phyloP scores from a whole-genome alignment of 2,113 vertebrate genomes.

The Boleophthalmus pectinirostris region DNA sequence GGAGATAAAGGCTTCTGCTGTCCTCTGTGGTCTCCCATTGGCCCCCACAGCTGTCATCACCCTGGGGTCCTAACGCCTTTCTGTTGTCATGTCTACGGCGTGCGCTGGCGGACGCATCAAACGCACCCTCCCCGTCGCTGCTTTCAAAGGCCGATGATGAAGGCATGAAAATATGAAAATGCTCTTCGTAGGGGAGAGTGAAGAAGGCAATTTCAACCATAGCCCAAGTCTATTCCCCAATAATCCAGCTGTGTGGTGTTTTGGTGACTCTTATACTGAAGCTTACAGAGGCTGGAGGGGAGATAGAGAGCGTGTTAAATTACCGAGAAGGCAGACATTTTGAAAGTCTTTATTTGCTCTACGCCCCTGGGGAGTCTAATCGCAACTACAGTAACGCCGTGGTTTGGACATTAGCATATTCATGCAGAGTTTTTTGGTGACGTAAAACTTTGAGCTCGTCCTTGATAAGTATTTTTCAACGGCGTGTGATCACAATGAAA shows the following conservation, averaged over 20 bases:
- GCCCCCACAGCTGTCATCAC: constrained; percentile 50
- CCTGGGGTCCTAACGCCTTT: constrained; percentile 57
- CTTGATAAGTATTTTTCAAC: constrained; percentile 64
- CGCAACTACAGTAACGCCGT: constrained; percentile 57
- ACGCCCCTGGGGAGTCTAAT: constrained; percentile 68
- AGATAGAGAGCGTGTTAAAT: constrained; percentile 64
- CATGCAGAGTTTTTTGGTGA: constrained; percentile 63
- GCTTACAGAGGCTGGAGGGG: constrained; percentile 53
- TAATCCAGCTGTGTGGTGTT: constrained; percentile 67
- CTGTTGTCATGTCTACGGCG: constrained; percentile 65
- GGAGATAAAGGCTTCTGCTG: constrained; percentile 47
- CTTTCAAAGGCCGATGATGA: constrained; percentile 75
- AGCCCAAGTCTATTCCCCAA: constrained; percentile 65
- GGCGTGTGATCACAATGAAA: constrained; percentile 41
- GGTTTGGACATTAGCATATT: constrained; percentile 67
- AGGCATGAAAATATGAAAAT: constrained; percentile 77
- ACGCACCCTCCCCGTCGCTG: constrained; percentile 37
- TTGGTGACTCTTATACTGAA: constrained; percentile 52
- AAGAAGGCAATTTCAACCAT: constrained; percentile 73
- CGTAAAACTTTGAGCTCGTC: constrained; percentile 61
- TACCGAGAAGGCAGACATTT: constrained; percentile 51
- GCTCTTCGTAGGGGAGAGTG: constrained; percentile 75
- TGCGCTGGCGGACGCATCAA: constrained; percentile 61
- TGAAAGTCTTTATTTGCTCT: constrained; percentile 64
- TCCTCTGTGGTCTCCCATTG: constrained; percentile 51